Evolutionary conservation across 2,888 invertebrate genomes (phyloP), one percentile per base, ranked within the genome.

Genomic region (Cremastobaeus sp.): DNA sequence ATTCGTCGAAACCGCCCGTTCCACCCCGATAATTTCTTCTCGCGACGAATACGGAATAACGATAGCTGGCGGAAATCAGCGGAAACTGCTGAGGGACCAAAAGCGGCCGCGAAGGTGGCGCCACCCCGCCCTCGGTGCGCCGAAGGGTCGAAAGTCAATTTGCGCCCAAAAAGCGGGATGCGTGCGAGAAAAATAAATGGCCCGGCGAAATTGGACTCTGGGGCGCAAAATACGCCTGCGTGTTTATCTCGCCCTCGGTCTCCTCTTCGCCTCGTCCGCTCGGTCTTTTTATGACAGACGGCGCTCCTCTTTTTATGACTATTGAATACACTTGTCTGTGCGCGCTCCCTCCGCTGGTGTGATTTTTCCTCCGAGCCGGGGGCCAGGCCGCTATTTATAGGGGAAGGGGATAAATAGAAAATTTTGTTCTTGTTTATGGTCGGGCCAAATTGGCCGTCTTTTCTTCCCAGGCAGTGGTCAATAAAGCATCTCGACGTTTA

Each of bases 181-280:
- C 62, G 69, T 43, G 69, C 69, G 65, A 65, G 54, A 70, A 80
- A 80, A 76, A 79, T 74, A 77, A 80, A 79, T 70, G 74, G 69
- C 74, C 73, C 68, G 64, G 54, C 64, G 74, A 73, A 80, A 77
- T 77, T 65, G 76, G 76, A 43, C 55, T 54, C 50, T 14, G 43
- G 59, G 45, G 52, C 14, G 37, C 21, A 39, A 52, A 43, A 32
- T 39, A 47, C 37, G 37, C 47, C 66, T 37, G 65, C 65, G 54
- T 41, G 30, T 70, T 62, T 50, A 50, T 62, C 48, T 60, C 41
- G 37, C 55, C 50, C 41, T 43, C 41, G 30, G 17, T 15, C 41
- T 6, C 34, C 9, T 9, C 5, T 50, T 50, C 43, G 34, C 57
- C 59, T 41, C 45, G 48, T 35, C 43, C n/a, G 28, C 15, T 43